Evolutionary conservation across 2,888 invertebrate species (phyloP).

Genomic region (Drosophila subsilvestris): DNA sequence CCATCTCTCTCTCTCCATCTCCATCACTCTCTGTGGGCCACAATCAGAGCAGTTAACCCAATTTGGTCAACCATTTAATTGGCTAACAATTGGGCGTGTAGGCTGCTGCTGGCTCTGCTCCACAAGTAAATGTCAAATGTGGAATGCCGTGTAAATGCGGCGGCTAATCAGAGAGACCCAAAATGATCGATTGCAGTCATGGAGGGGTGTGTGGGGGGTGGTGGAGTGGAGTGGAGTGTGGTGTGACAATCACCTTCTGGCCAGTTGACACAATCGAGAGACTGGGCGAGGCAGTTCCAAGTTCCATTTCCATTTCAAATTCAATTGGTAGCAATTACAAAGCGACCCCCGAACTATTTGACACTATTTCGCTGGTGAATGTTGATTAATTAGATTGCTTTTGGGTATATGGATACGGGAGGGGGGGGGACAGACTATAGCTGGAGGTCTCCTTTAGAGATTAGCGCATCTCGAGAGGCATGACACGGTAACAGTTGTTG

Average conservation of each 20-base stretch:
- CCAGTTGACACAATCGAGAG: constrained; percentile 48
- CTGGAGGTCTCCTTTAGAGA: constrained; percentile 38
- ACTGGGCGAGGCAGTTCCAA: constrained; percentile 21
- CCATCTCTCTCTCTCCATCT: not conserved
- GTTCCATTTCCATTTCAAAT: constrained; percentile 24
- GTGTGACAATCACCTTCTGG: constrained; percentile 33
- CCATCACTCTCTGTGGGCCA: not conserved
- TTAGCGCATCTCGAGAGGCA: constrained; percentile 64
- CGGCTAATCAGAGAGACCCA: constrained; percentile 59
- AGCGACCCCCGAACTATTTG: constrained; percentile 54
- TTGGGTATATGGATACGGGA: constrained; percentile 1
- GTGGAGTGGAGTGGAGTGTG: not conserved
- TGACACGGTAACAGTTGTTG: constrained; percentile 9
- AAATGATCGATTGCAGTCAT: constrained; percentile 69
- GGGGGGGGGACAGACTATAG: not conserved
- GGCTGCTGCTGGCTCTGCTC: constrained; percentile 1
- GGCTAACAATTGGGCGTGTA: constrained; percentile 50
- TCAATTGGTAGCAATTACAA: constrained; percentile 45
- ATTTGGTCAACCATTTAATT: constrained; percentile 74
- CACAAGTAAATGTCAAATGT: constrained; percentile 57
- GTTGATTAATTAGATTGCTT: constrained; percentile 73
- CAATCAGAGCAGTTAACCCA: constrained; percentile 39
- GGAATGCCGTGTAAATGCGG: constrained; percentile 73
- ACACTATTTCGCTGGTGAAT: constrained; percentile 65
- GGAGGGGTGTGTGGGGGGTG: too few species aligned